Evolutionary conservation across 2,888 invertebrate genomes (phyloP).

Genomic region (Plutella xylostella): DNA sequence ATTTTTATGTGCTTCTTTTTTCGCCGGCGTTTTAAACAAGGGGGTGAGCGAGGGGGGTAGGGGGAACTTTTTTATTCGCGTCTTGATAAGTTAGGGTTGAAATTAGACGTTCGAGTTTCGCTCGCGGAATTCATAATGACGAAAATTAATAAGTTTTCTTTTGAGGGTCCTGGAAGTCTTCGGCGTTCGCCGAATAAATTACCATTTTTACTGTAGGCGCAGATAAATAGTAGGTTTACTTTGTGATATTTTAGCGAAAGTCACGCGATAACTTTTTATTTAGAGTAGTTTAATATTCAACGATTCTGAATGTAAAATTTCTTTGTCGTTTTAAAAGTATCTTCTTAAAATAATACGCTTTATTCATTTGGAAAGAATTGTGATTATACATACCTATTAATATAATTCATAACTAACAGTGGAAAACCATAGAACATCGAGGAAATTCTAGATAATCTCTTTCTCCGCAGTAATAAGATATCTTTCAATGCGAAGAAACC

Average conservation of each 20-base stretch:
- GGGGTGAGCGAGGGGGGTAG: constrained; percentile 63
- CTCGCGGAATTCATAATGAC: constrained; percentile 71
- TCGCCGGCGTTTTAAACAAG: constrained; percentile 71
- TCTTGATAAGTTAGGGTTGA: constrained; percentile 72
- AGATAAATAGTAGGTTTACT: constrained; percentile 3
- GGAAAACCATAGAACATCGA: too few species aligned
- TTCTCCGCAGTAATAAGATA: too few species aligned
- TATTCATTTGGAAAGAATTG: too few species aligned
- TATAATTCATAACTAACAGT: too few species aligned
- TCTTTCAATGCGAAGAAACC: too few species aligned
- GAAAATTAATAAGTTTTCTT: constrained; percentile 70
- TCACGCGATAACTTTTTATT: background rate
- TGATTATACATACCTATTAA: too few species aligned
- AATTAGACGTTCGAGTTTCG: constrained; percentile 71
- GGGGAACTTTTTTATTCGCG: constrained; percentile 70
- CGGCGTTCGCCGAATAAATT: constrained; percentile 32
- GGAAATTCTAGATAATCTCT: too few species aligned
- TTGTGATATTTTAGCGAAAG: background rate
- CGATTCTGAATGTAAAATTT: too few species aligned
- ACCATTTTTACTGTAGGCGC: constrained; percentile 5
- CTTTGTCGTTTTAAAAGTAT: too few species aligned
- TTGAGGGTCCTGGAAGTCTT: constrained; percentile 51
- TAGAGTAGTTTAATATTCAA: background rate
- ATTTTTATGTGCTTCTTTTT: constrained; percentile 73
- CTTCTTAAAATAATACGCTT: too few species aligned